These are phyloP conservation scores for Fistularia commersonii DNA, from an alignment of 2,797 vertebrate species.

Conservation along the genomic window DNA sequence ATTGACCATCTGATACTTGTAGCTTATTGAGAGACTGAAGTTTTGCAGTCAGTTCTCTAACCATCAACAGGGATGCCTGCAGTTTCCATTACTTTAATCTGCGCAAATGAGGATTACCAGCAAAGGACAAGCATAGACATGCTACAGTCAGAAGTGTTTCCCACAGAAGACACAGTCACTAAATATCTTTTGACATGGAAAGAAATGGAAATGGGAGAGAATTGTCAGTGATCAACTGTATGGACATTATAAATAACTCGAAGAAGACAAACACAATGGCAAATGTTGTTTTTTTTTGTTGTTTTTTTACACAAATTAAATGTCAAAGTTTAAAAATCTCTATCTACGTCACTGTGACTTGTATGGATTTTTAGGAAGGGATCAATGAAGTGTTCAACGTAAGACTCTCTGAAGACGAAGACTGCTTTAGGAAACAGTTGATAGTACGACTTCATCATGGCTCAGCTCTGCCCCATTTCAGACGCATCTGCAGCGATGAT, in stretches of 20 bases:
- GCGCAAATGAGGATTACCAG: constrained; percentile 9
- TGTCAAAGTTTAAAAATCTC: not conserved
- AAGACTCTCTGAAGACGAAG: too few relatives aligned
- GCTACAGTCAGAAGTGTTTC: not conserved
- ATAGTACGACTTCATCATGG: too few relatives aligned
- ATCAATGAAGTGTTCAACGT: too few relatives aligned
- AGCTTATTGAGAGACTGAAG: constrained; percentile 5
- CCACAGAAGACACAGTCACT: constrained; percentile 3
- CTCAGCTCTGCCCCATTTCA: too few relatives aligned
- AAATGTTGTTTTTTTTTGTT: too few relatives aligned
- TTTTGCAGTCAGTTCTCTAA: not conserved
- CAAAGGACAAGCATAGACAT: constrained; percentile 4
- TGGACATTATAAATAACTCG: too few relatives aligned
- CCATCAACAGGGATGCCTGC: not conserved
- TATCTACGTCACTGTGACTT: constrained; percentile 1
- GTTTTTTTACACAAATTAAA: too few relatives aligned
- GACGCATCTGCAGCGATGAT: too few relatives aligned
- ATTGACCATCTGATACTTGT: not conserved
- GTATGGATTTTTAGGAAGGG: not conserved
- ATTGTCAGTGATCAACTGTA: too few relatives aligned
- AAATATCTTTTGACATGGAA: constrained; percentile 1
- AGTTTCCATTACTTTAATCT: constrained; percentile 2
- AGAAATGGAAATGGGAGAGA: constrained; percentile 1
- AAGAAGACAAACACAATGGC: too few relatives aligned
- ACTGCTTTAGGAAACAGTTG: too few relatives aligned